Percentiles rank a stretch among this genome's conserved stretches.
Conservation (phyloP, 2,113 vertebrate species). For the Acinonyx jubatus region DNA sequence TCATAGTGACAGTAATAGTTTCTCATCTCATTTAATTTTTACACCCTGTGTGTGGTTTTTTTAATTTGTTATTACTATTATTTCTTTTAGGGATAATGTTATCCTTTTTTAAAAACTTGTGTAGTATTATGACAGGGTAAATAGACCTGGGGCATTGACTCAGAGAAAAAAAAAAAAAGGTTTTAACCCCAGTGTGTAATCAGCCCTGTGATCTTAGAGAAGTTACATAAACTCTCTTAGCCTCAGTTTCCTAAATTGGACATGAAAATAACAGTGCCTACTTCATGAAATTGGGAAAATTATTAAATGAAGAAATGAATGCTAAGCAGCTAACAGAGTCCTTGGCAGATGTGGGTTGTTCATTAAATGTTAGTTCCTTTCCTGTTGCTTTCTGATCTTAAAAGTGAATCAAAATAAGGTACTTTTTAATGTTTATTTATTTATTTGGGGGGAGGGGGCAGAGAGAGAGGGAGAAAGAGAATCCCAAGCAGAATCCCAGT, state of each 20-base stretch:
- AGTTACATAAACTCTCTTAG: neutral
- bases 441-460: neutral
- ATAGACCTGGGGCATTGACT: neutral
- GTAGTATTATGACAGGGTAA: neutral
- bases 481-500: neutral
- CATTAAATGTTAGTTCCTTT: neutral
- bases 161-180: neutral
- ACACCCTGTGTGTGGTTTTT: neutral
- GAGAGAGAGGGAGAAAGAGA: neutral
- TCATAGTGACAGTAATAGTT: neutral
- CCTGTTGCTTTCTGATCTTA: conserved; percentile 26
- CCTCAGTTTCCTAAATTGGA: neutral
- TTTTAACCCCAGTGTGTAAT: neutral
- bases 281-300: neutral
- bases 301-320: conserved; percentile 1
- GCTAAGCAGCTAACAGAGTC: neutral
- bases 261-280: neutral
- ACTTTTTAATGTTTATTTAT: neutral
- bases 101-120: neutral
- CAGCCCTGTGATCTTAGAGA: neutral
- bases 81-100: neutral
- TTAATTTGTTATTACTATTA: neutral
- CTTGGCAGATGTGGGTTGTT: neutral
- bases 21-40: neutral
- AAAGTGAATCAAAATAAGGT: conserved; percentile 34